phyloP scores from a whole-genome alignment of 2,888 invertebrate genomes.

The Andrena minutula region DNA sequence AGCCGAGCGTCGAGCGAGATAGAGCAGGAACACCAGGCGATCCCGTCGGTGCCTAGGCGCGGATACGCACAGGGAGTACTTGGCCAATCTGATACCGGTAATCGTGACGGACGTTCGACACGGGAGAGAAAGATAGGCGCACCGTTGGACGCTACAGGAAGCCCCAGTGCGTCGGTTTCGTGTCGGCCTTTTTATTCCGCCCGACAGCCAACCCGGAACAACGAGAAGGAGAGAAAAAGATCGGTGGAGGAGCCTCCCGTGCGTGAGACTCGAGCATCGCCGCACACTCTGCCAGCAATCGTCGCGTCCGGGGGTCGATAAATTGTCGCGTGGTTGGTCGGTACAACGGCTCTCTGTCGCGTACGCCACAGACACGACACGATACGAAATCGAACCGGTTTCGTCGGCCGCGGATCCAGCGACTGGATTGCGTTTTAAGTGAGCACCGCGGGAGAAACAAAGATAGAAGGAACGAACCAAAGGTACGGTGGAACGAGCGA shows the following conservation, averaged over 20 bases:
- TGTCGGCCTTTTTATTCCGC: constrained; percentile 5
- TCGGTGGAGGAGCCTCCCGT: constrained; percentile 30
- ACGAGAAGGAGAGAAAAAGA: not conserved
- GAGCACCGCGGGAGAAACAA: constrained; percentile 31
- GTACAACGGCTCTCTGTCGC: constrained; percentile 38
- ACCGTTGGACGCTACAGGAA: constrained; percentile 30
- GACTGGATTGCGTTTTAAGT: constrained; percentile 37
- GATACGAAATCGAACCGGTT: constrained; percentile 53
- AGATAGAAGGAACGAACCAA: constrained; percentile 22
- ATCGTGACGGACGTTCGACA: constrained; percentile 41
- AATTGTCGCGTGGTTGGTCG: constrained; percentile 59
- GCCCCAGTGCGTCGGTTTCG: constrained; percentile 39
- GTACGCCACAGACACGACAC: constrained; percentile 35
- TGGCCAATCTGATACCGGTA: constrained; percentile 43
- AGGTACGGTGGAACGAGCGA: constrained; percentile 45
- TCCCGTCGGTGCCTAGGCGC: not conserved
- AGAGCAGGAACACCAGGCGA: not conserved
- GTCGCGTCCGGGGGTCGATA: constrained; percentile 50
- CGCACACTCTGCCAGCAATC: constrained; percentile 25
- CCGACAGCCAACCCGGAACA: not conserved
- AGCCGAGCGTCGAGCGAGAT: no score
- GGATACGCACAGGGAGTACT: not conserved
- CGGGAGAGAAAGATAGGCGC: constrained; percentile 33
- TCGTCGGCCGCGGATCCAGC: constrained; percentile 53
- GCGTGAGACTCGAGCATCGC: constrained; percentile 21